These are phyloP conservation scores for Yasuhikotakia modesta DNA, from an alignment of 2,797 vertebrate species.

Conservation along the genomic window DNA sequence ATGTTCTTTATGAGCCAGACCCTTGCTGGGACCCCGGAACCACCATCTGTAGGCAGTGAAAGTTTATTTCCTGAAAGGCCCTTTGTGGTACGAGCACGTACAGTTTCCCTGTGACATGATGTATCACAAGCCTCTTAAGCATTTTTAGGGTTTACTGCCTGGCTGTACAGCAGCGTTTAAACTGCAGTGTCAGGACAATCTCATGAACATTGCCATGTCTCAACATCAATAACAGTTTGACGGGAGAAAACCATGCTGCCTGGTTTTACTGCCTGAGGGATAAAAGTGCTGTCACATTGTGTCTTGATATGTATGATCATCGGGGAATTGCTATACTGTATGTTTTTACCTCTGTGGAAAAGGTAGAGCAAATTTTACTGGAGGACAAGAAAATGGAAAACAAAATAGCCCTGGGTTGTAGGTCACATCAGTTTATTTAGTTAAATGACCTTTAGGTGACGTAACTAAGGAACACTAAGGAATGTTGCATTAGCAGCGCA, in stretches of 20 bases:
- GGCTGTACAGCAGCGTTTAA: constrained; percentile 57
- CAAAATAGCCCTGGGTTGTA: not conserved
- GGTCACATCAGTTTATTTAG: not conserved
- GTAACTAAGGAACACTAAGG: no score
- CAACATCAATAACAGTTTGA: constrained; percentile 53
- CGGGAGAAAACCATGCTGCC: constrained; percentile 46
- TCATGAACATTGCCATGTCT: constrained; percentile 55
- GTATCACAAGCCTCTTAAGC: constrained; percentile 54
- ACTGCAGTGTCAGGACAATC: constrained; percentile 67
- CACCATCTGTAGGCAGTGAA: constrained; percentile 69
- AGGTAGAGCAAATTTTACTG: not conserved
- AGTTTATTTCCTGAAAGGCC: constrained; percentile 63
- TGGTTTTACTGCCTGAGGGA: constrained; percentile 50
- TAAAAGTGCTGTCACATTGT: constrained; percentile 57
- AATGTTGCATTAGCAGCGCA: no score
- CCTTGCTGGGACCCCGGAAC: constrained; percentile 60
- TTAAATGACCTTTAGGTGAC: not conserved
- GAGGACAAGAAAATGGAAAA: constrained; percentile 4
- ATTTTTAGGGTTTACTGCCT: constrained; percentile 54
- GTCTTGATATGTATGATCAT: constrained; percentile 20
- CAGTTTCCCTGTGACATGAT: constrained; percentile 60
- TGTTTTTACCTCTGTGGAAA: constrained; percentile 11
- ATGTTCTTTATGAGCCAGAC: constrained; percentile 59
- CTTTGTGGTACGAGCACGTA: constrained; percentile 33
- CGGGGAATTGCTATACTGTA: constrained; percentile 32